phyloP scores from a whole-genome alignment of 2,113 vertebrate genomes.

The zebrafish (Danio rerio) region DNA sequence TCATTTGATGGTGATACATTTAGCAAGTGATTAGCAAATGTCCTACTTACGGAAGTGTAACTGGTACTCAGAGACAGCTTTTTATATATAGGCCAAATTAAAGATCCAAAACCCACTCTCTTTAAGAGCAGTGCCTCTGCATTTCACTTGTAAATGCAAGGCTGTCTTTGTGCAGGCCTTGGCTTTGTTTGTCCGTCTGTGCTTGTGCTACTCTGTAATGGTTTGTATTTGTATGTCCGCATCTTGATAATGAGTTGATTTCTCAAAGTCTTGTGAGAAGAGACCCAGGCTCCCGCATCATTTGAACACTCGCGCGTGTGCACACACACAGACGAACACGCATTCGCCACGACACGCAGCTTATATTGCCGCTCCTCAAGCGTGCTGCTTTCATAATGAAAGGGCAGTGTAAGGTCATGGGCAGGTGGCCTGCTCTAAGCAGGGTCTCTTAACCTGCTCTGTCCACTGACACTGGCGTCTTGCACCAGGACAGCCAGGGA shows the following conservation, averaged over 20 bases:
- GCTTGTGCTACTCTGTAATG: constrained; percentile 31
- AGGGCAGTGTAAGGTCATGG: constrained; percentile 43
- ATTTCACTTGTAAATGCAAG: constrained; percentile 37
- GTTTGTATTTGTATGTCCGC: constrained; percentile 43
- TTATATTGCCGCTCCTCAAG: neutral
- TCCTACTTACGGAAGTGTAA: neutral
- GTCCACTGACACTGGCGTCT: constrained; percentile 84
- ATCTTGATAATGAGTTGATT: constrained; percentile 33
- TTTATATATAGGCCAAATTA: constrained; percentile 3
- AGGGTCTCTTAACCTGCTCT: constrained; percentile 59
- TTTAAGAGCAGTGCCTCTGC: constrained; percentile 26
- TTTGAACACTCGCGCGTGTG: neutral
- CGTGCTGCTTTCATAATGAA: constrained; percentile 45
- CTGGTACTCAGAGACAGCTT: neutral
- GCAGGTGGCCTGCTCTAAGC: constrained; percentile 48
- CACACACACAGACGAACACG: constrained; percentile 7
- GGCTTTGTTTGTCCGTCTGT: constrained; percentile 49
- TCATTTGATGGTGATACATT: constrained; percentile 4
- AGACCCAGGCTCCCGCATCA: constrained; percentile 31
- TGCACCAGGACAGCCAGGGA: constrained; percentile 85
- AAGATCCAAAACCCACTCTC: constrained; percentile 10
- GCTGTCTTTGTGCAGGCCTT: constrained; percentile 32
- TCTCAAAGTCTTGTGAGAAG: neutral
- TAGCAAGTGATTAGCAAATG: constrained; percentile 7
- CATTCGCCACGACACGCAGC: constrained; percentile 11